Evolutionary conservation across 2,888 invertebrate genomes (phyloP), one percentile per base, ranked within the genome.

Genomic region (Ashinkailepas kermadecensis): DNA sequence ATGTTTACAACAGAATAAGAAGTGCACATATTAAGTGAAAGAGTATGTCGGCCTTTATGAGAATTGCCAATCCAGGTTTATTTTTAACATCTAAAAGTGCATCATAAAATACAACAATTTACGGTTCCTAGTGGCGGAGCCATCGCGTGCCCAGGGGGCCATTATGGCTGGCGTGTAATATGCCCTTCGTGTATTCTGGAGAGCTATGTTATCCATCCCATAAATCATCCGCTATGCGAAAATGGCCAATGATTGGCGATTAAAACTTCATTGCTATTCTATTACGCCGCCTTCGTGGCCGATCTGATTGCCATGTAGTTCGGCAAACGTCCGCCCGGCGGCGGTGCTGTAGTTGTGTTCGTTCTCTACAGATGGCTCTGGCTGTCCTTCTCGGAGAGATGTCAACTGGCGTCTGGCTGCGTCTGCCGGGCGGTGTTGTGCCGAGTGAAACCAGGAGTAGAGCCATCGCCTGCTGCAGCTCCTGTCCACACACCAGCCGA

Each of bases 71-170:
- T 70, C 74, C 21, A 74, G 74, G 74, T 56, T 56, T 74, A 21
- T 74, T 74, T 74, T 74, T 54, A 74, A 21, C 74, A 74, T 74
- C 74, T 54, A 21, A 74, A 74, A 74, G 54, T 56, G 74, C 54
- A 56, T 74, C 74, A 56, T 74, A 74, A 56, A 56, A 54, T 54
- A 21, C 21, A 56, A 56, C 54, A 74, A 56, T 74, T 74, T 56
- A 74, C 74, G 56, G 74, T 74, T 54, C 18, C 56, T 74, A 8
- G 21, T 21, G 74, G 74, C 74, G 23, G 12, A 39, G 13, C 54
- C 3, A 56, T 74, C 74, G 74, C 74, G 74, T 74, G 74, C 74
- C 74, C 12, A 11, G 54, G 10, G 54, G 6, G 21, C 21, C 74
- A 74, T 74, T 74, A 74, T 8, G 18, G 54, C 74, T 12, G 21